Conservation (phyloP, 92 coral and sea anemone species). For the Porites divaricata region DNA sequence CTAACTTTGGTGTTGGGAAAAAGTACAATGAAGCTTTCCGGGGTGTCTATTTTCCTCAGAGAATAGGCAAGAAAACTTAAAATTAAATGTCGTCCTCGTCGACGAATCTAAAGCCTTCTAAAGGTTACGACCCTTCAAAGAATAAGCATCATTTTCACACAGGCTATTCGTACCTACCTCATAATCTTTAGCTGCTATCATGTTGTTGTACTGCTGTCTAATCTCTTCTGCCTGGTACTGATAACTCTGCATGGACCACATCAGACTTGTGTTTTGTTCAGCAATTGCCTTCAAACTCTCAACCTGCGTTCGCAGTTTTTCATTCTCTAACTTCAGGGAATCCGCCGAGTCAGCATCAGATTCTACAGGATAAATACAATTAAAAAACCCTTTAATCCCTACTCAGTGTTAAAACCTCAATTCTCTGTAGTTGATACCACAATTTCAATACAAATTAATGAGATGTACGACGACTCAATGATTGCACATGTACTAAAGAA, state of each 20-base stretch:
- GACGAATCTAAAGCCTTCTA: too few relatives aligned
- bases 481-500: neutral
- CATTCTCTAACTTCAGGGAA: constrained; percentile 68
- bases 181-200: constrained; percentile 67
- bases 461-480: neutral
- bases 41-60: too few relatives aligned
- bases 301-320: constrained; percentile 75
- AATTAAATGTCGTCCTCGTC: too few relatives aligned
- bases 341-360: constrained; percentile 27
- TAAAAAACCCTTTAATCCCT: neutral
- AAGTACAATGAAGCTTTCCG: too few relatives aligned
- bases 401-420: too few relatives aligned
- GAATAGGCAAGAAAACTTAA: too few relatives aligned
- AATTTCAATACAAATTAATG: too few relatives aligned
- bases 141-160: neutral
- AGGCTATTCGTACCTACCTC: constrained; percentile 53
- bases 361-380: constrained; percentile 6
- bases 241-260: constrained; percentile 88
- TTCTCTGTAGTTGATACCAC: too few relatives aligned
- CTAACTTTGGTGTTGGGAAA: too few relatives aligned
- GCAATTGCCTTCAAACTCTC: constrained; percentile 80
- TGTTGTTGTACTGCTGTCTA: constrained; percentile 63
- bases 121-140: neutral
- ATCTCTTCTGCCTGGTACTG: constrained; percentile 69
- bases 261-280: constrained; percentile 75